Conservation (phyloP, 23 tunicate species). For the Clavelina lepadiformis region DNA sequence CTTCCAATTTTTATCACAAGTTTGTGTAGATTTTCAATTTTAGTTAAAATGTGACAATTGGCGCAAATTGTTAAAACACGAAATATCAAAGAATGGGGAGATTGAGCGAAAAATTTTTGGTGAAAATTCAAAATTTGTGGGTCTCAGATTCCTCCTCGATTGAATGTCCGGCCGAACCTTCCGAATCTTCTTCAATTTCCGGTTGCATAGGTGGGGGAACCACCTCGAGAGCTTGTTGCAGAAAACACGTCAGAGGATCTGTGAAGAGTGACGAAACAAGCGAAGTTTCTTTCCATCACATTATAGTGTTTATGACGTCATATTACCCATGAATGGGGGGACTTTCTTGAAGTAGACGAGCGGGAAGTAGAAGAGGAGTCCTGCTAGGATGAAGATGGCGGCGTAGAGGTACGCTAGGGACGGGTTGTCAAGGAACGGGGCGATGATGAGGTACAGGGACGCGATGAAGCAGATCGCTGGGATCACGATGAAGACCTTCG, state of each 20-base stretch:
- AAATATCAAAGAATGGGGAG: no score
- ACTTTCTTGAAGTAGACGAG: conserved; percentile 66
- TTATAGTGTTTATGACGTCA: background rate
- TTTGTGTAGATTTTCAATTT: no score
- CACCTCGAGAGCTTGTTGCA: conserved; percentile 85
- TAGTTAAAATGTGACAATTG: no score
- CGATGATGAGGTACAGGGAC: conserved; percentile 80
- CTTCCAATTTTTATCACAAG: no score
- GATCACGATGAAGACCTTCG: conserved; percentile 71
- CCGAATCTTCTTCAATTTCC: conserved; percentile 36
- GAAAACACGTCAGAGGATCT: conserved; percentile 52
- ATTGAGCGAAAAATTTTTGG: no score
- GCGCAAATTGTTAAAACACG: no score
- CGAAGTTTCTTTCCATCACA: background rate
- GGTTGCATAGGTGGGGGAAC: conserved; percentile 77
- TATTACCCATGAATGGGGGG: conserved; percentile 85
- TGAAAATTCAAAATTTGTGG: no score
- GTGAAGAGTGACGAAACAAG: conserved; percentile 6
- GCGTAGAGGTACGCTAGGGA: conserved; percentile 85
- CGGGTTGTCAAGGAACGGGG: conserved; percentile 88
- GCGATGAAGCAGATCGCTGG: conserved; percentile 73
- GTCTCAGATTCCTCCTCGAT: no score
- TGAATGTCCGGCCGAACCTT: no score
- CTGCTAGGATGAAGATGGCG: conserved; percentile 76
- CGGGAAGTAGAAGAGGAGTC: conserved; percentile 87